These are phyloP conservation scores for Microhierax caerulescens DNA, from an alignment of 2,797 vertebrate species.

Conservation along the genomic window DNA sequence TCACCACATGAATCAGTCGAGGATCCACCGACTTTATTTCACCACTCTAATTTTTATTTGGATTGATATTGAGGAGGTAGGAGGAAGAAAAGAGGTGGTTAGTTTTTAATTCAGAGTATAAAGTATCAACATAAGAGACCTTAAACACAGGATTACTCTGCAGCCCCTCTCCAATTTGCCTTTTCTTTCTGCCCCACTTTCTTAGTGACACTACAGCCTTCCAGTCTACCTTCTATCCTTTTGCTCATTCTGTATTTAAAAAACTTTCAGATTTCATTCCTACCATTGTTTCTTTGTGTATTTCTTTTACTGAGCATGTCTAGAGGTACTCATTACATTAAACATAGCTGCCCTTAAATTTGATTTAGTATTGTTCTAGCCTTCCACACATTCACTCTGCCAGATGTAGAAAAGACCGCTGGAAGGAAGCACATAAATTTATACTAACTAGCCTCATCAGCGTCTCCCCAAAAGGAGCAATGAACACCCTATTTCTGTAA, in stretches of 20 bases:
- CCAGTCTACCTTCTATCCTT: background rate
- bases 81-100: background rate
- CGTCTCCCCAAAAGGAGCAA: background rate
- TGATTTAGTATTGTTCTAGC: background rate
- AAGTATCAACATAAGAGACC: background rate
- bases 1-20: constrained; percentile 93
- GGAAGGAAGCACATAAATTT: background rate
- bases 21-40: constrained; percentile 94
- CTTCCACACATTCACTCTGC: background rate
- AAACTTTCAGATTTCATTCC: background rate
- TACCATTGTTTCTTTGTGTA: background rate
- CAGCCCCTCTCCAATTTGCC: background rate
- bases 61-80: background rate
- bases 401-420: background rate
- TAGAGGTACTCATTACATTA: background rate
- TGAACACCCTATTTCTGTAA: background rate
- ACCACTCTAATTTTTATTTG: constrained; percentile 79
- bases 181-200: background rate
- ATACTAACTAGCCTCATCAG: background rate
- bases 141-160: background rate
- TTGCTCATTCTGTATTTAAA: background rate
- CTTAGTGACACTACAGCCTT: background rate
- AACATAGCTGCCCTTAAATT: background rate
- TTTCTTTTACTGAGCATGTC: background rate
- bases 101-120: background rate